Evolutionary conservation across 1,140 invertebrate genomes (phyloP).

Genomic region (Nymphalis io): DNA sequence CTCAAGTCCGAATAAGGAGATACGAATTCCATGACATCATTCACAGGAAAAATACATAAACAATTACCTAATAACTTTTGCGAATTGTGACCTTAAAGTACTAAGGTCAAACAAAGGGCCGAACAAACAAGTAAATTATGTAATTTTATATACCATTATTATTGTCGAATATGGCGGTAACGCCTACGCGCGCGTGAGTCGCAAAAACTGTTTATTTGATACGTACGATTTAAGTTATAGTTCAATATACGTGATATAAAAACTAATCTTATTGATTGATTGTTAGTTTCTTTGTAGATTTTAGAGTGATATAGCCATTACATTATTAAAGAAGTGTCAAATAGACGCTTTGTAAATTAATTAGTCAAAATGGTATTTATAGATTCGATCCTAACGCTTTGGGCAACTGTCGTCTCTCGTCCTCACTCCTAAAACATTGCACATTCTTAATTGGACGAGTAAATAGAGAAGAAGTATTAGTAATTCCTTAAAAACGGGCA

Average conservation of each 20-base stretch:
- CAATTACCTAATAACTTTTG: conserved; percentile 23
- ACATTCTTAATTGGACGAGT: too few relatives aligned
- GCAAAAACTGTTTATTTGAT: conserved; percentile 5
- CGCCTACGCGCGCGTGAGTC: conserved; percentile 2
- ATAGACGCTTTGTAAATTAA: too few relatives aligned
- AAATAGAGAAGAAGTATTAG: too few relatives aligned
- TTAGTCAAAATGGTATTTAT: too few relatives aligned
- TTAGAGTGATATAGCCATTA: too few relatives aligned
- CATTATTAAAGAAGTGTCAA: too few relatives aligned
- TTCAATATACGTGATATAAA: not conserved
- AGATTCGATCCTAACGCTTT: too few relatives aligned
- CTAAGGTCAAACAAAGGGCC: conserved; percentile 6
- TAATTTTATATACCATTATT: conserved; percentile 27
- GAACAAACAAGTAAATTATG: conserved; percentile 28
- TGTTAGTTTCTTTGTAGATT: too few relatives aligned
- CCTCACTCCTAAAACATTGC: too few relatives aligned
- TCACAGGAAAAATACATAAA: not conserved
- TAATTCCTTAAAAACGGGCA: too few relatives aligned
- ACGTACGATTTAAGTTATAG: too few relatives aligned
- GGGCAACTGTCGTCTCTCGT: too few relatives aligned
- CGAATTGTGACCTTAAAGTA: conserved; percentile 17
- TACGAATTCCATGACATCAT: not conserved
- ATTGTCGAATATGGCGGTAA: conserved; percentile 14
- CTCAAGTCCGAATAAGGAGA: not conserved
- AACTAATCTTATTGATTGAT: not conserved